These are phyloP conservation scores for Drosophila nannoptera DNA, from an alignment of 1,140 invertebrate genomes.

Conservation along the genomic window DNA sequence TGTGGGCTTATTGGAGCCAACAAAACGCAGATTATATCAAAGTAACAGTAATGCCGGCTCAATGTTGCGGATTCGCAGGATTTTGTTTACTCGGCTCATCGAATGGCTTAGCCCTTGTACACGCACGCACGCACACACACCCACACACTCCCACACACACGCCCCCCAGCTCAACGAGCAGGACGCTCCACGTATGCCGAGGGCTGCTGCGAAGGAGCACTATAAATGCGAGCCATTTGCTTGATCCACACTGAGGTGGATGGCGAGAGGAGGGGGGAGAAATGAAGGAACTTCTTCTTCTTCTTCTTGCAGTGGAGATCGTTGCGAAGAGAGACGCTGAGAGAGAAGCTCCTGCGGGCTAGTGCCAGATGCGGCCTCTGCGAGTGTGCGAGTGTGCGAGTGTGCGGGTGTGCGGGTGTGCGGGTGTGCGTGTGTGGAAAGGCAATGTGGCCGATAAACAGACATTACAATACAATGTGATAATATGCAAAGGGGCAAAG, in stretches of 20 bases:
- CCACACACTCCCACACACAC: background rate
- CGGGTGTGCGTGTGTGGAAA: background rate
- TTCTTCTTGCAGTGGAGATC: too few relatives aligned
- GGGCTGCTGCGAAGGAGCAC: too few relatives aligned
- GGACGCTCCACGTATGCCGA: too few relatives aligned
- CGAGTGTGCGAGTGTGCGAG: too few relatives aligned
- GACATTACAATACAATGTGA: conserved; percentile 8
- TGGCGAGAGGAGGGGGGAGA: too few relatives aligned
- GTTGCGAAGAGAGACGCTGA: too few relatives aligned
- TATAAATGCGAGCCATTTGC: too few relatives aligned
- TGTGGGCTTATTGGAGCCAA: conserved; percentile 10
- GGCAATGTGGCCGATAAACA: too few relatives aligned
- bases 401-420: background rate
- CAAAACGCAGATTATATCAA: conserved; percentile 41
- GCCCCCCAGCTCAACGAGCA: background rate
- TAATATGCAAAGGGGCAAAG: conserved; percentile 33
- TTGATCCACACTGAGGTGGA: too few relatives aligned
- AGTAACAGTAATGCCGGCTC: conserved; percentile 48
- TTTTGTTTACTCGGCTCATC: conserved; percentile 38
- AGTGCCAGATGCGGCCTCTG: too few relatives aligned
- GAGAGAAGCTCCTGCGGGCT: too few relatives aligned
- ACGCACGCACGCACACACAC: conserved; percentile 8
- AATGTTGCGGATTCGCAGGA: conserved; percentile 43
- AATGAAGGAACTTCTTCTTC: too few relatives aligned
- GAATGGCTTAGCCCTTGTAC: conserved; percentile 38